Percentiles rank a stretch among this genome's conserved stretches.
Evolutionary conservation across 2,888 invertebrate species (phyloP).

Genomic region (Ethmia dodecea): DNA sequence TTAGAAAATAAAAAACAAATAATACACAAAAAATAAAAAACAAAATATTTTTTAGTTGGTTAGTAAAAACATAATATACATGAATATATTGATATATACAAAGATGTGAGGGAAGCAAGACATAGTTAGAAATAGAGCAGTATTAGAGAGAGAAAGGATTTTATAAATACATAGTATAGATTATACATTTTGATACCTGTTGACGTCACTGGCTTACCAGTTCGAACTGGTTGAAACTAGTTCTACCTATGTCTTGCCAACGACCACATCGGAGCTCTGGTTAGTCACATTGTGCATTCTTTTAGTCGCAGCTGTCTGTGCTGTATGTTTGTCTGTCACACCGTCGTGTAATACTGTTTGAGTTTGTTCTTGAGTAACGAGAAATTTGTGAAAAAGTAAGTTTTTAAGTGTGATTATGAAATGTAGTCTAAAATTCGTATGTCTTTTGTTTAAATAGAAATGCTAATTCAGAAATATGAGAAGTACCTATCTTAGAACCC

Average conservation of each 20-base stretch:
- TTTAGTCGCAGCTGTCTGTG: no score
- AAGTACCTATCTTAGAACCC: no score
- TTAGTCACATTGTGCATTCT: slow-evolving; percentile 42
- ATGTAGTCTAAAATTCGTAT: no score
- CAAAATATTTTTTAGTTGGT: slow-evolving; percentile 30
- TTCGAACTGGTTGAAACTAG: slow-evolving; percentile 28
- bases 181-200: slow-evolving; percentile 41
- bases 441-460: no score
- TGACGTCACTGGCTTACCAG: slow-evolving; percentile 28
- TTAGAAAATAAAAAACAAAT: slow-evolving; percentile 2
- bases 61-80: slow-evolving; percentile 25
- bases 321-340: slow-evolving; percentile 27
- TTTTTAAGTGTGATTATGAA: neutral
- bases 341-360: slow-evolving; percentile 35
- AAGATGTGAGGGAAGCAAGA: slow-evolving; percentile 74
- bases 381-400: neutral
- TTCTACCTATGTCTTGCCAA: slow-evolving; percentile 70
- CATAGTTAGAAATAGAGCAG: slow-evolving; percentile 68
- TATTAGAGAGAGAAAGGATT: slow-evolving; percentile 34
- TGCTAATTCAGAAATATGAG: no score
- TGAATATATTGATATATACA: slow-evolving; percentile 24
- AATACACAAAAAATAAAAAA: slow-evolving; percentile 9
- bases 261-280: slow-evolving; percentile 73
- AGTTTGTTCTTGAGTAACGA: neutral
- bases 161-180: slow-evolving; percentile 21